A percentile compares a stretch with the other conserved stretches of the same genome.
phyloP scores from a whole-genome alignment of 2,888 invertebrate genomes.

The Leptinotarsa juncta region DNA sequence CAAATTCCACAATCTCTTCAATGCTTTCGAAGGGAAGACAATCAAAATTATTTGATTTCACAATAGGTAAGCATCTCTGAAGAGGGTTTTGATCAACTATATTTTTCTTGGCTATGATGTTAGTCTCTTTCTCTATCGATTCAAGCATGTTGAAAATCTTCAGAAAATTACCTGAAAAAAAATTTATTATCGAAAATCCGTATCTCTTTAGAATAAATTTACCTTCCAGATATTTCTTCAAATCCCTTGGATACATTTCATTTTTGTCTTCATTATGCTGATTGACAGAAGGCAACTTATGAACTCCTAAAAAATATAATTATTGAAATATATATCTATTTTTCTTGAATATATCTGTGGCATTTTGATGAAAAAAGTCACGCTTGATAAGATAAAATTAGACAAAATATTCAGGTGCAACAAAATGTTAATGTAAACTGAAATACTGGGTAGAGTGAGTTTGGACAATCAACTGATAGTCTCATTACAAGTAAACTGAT shows the following conservation, averaged over 20 bases:
- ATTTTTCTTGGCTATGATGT: not conserved
- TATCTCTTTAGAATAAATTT: no score
- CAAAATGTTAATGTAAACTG: no score
- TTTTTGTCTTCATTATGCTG: no score
- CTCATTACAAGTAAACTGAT: not conserved
- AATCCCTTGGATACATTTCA: no score
- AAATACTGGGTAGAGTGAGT: not conserved
- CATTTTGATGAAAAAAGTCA: no score
- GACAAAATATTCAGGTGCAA: no score
- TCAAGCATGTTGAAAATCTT: not conserved
- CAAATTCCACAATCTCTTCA: slow-evolving; percentile 18
- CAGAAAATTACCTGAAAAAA: not conserved
- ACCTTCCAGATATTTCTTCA: no score
- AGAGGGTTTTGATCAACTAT: not conserved
- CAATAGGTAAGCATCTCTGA: not conserved
- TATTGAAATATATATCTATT: no score
- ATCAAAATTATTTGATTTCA: not conserved
- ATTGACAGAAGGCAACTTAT: no score
- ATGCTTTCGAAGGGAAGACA: slow-evolving; percentile 7
- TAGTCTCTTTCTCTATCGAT: not conserved
- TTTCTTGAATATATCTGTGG: no score
- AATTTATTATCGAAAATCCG: not conserved
- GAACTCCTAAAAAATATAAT: no score
- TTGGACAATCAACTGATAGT: not conserved
- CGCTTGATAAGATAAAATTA: no score